Conservation (phyloP, 2,888 invertebrate species). For the Drosophila stalkeri region DNA sequence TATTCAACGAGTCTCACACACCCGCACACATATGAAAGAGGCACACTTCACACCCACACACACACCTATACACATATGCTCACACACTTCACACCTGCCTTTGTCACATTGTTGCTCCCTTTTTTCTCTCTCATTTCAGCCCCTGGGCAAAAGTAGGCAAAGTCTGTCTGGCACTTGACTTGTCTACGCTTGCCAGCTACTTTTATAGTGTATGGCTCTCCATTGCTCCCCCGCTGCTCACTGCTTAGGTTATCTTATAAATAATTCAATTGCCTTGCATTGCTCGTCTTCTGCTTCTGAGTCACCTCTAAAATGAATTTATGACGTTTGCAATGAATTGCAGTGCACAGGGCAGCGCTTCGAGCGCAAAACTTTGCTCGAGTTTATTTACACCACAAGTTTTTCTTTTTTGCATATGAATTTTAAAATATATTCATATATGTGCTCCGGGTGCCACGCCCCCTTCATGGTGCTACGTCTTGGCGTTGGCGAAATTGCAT, state of each 20-base stretch:
- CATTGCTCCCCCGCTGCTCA: neutral
- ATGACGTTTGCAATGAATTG: conserved; percentile 53
- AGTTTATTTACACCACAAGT: conserved; percentile 51
- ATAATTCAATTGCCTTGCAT: conserved; percentile 49
- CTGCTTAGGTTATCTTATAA: conserved; percentile 31
- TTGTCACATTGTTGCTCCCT: conserved; percentile 21
- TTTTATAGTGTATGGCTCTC: neutral
- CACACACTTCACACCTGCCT: conserved; percentile 6
- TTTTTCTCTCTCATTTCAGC: neutral
- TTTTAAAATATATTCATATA: conserved; percentile 28
- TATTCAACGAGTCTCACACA: conserved; percentile 30
- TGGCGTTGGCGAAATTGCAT: conserved; percentile 28
- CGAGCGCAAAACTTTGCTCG: conserved; percentile 21
- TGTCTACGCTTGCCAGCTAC: conserved; percentile 25
- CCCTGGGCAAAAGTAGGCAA: conserved; percentile 12
- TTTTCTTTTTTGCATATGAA: conserved; percentile 49
- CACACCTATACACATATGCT: neutral
- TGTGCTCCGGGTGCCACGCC: neutral
- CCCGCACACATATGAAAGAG: neutral
- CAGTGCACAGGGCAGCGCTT: conserved; percentile 10
- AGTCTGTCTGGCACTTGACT: conserved; percentile 26
- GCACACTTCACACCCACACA: neutral
- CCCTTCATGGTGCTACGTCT: conserved; percentile 5
- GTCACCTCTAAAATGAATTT: conserved; percentile 28
- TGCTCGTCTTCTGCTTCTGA: neutral